A percentile compares a stretch with the other conserved stretches of the same genome.
phyloP scores from a whole-genome alignment of 2,113 vertebrate species.

The Gila orcuttii region DNA sequence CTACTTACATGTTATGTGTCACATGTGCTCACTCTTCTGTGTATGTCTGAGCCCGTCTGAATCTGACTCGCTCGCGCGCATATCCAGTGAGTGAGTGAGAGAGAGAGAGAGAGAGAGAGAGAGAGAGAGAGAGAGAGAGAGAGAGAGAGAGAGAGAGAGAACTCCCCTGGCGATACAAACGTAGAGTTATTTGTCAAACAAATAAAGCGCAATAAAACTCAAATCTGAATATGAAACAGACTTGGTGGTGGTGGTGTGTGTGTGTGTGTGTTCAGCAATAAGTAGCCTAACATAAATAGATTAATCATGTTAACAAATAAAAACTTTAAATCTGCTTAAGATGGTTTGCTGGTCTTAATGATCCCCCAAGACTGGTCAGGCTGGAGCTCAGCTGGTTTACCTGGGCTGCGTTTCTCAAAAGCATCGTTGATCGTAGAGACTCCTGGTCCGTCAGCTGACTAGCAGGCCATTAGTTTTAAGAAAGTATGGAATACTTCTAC shows the following conservation, averaged over 20 bases:
- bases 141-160: conserved; percentile 47
- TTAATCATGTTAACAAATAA: background rate
- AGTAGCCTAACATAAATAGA: background rate
- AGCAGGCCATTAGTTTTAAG: too few species aligned
- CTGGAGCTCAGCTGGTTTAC: too few species aligned
- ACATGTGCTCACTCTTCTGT: conserved; percentile 39
- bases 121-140: conserved; percentile 32
- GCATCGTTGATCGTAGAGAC: too few species aligned
- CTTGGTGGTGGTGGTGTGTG: too few species aligned
- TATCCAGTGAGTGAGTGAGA: conserved; percentile 1
- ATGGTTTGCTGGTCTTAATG: too few species aligned
- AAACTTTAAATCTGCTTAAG: too few species aligned
- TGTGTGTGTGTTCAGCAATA: background rate
- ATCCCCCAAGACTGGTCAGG: too few species aligned
- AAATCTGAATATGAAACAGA: conserved; percentile 52
- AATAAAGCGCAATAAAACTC: conserved; percentile 16
- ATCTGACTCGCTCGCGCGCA: conserved; percentile 39
- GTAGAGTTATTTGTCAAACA: background rate
- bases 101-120: conserved; percentile 22
- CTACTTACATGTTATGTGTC: conserved; percentile 46
- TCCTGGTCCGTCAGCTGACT: too few species aligned
- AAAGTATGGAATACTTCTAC: too few species aligned
- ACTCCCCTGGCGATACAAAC: background rate
- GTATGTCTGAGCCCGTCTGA: conserved; percentile 38
- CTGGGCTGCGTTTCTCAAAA: too few species aligned